phyloP scores from a whole-genome alignment of 2,888 invertebrate genomes.

The Ormyrus pomaceus region DNA sequence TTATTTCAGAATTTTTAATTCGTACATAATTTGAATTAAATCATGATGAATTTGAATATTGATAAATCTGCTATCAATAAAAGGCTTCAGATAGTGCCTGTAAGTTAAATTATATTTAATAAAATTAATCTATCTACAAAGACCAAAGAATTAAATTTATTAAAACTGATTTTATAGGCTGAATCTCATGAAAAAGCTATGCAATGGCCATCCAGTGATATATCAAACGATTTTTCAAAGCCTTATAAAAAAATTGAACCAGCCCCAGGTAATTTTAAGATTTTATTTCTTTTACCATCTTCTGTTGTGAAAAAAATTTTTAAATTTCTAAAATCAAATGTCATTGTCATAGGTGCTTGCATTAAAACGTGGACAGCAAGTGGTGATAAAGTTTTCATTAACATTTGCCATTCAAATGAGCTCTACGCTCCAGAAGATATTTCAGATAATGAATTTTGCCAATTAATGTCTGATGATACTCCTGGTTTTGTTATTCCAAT shows the following conservation, averaged over 20 bases:
- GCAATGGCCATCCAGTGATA: slow-evolving; percentile 37
- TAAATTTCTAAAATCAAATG: too few relatives aligned
- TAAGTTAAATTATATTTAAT: slow-evolving; percentile 63
- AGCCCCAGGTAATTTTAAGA: slow-evolving; percentile 46
- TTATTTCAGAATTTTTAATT: too few relatives aligned
- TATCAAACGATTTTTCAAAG: slow-evolving; percentile 8
- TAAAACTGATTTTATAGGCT: slow-evolving; percentile 25
- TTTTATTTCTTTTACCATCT: neutral
- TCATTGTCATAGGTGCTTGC: slow-evolving; percentile 81
- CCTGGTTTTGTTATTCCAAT: slow-evolving; percentile 89
- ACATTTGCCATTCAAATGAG: slow-evolving; percentile 88
- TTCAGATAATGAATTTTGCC: slow-evolving; percentile 74
- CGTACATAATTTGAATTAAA: slow-evolving; percentile 60
- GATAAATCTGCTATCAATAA: slow-evolving; percentile 80
- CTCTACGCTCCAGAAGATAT: slow-evolving; percentile 86
- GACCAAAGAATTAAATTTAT: neutral
- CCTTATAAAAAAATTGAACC: slow-evolving; percentile 51
- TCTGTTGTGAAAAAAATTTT: too few relatives aligned
- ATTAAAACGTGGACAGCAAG: slow-evolving; percentile 84
- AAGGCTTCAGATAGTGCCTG: slow-evolving; percentile 74
- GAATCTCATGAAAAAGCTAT: slow-evolving; percentile 29
- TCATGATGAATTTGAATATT: slow-evolving; percentile 79
- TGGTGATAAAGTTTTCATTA: slow-evolving; percentile 87
- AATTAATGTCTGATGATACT: slow-evolving; percentile 79
- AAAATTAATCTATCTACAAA: too few relatives aligned